Evolutionary conservation across 2,797 vertebrate species (phyloP).

Genomic region (Mallotus villosus): DNA sequence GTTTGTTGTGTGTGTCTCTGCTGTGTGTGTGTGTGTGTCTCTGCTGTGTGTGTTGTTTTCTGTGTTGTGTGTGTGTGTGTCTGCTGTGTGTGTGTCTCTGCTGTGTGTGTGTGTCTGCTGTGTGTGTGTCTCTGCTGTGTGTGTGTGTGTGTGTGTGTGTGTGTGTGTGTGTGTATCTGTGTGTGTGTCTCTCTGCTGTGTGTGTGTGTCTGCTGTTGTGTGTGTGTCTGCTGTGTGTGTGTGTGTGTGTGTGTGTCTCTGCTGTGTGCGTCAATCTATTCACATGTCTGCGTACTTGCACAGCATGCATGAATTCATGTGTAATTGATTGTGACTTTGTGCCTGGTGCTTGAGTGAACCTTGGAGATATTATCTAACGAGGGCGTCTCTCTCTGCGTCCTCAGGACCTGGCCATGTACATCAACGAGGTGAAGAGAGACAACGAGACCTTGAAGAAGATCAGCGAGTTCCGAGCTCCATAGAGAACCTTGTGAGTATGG

Average conservation of each 20-base stretch:
- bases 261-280: background rate
- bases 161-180: slow-evolving; percentile 4
- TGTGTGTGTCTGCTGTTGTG: background rate
- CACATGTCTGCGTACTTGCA: background rate
- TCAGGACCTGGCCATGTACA: slow-evolving; percentile 99
- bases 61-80: slow-evolving; percentile 10
- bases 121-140: background rate
- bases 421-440: slow-evolving; percentile 97
- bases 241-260: slow-evolving; percentile 46
- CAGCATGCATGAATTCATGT: no score
- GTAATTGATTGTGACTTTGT: background rate
- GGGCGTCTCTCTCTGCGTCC: slow-evolving; percentile 20
- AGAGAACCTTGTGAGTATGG: slow-evolving; percentile 89
- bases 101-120: background rate
- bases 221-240: background rate
- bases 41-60: no score
- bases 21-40: background rate
- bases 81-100: background rate
- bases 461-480: slow-evolving; percentile 95
- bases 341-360: no score
- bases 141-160: slow-evolving; percentile 16
- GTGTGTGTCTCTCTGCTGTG: background rate
- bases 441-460: slow-evolving; percentile 99
- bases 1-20: background rate
- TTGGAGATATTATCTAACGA: background rate